Evolutionary conservation across 1,140 invertebrate genomes (phyloP), one percentile per base, ranked within the genome.

Genomic region (Megalopta genalis): DNA sequence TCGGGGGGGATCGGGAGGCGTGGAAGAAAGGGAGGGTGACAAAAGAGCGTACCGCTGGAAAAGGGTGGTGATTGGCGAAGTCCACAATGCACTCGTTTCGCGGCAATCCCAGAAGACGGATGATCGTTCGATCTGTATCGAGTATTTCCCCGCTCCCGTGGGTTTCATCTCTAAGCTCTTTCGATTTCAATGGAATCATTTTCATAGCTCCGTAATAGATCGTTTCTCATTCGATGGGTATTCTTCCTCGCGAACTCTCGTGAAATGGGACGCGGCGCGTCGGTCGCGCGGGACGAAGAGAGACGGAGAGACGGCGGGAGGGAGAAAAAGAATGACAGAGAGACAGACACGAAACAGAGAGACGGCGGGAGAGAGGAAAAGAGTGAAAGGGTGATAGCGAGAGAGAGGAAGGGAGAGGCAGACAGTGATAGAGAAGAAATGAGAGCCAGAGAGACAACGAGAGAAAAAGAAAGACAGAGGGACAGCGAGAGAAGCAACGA

Each of bases 51-150:
- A 46, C 64, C 25, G 54, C 32, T 69, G 39, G 46, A 21, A 69
- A 57, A 52, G 72, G 64, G 73, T 57, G 67, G 74, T 83, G 79
- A 77, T 77, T 70, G 81, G 80, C 71, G 77, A 83, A 76, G 60
- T 77, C 69, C 81, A 80, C 77, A 82, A 83, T 85, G 77, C 72
- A 62, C 80, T 83, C 70, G 71, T 80, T 85, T 23, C 68, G 25
- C 32, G 59, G 68, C 71, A 72, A 80, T 80, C 57, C 71, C 64
- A 67, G 77, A 83, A 85, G 81, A 83, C 71, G 71, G 72, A 83
- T 85, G 77, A 83, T 83, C 80, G 75, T 46, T 39, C 49, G 49
- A 52, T 52, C 65, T 74, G 74, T 79, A 84, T 84, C 60, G 82
- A 72, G 69, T 81, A 46, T 79, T 71, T 25, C 39, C 49, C 46